Conservation (phyloP, 2,888 invertebrate genomes). For the Horisme vitalbata region DNA sequence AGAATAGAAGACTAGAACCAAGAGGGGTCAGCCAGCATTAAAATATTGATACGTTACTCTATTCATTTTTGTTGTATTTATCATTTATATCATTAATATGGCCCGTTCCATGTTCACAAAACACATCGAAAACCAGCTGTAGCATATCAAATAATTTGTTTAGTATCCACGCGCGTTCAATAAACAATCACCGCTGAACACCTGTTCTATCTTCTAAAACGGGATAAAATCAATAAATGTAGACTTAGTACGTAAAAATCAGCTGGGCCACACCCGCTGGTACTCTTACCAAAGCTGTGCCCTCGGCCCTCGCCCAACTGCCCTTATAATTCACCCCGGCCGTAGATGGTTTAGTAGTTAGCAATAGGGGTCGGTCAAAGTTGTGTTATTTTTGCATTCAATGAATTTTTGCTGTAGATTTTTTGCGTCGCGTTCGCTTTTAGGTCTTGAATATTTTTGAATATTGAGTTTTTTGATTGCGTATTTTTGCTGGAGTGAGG, state of each 20-base stretch:
- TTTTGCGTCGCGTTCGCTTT: slow-evolving; percentile 5
- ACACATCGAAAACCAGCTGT: background rate
- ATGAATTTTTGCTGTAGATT: slow-evolving; percentile 11
- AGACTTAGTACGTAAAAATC: slow-evolving; percentile 40
- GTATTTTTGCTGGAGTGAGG: background rate
- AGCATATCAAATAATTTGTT: background rate
- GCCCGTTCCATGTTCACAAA: too few species aligned
- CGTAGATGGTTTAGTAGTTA: slow-evolving; percentile 5
- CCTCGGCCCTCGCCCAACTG: slow-evolving; percentile 8
- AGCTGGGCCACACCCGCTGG: slow-evolving; percentile 70
- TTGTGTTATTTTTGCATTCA: slow-evolving; percentile 10
- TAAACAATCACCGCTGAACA: slow-evolving; percentile 45
- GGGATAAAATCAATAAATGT: slow-evolving; percentile 67
- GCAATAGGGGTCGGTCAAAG: slow-evolving; percentile 14
- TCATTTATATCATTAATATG: too few species aligned
- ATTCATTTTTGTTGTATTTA: too few species aligned
- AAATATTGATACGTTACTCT: too few species aligned
- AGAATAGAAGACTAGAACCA: too few species aligned
- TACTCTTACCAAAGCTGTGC: slow-evolving; percentile 11
- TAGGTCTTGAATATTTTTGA: slow-evolving; percentile 15
- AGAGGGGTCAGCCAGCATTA: too few species aligned
- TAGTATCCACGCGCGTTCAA: background rate
- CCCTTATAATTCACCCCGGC: slow-evolving; percentile 18
- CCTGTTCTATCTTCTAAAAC: slow-evolving; percentile 49
- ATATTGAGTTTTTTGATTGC: slow-evolving; percentile 10